Percentiles rank a stretch among this genome's conserved stretches.
These are phyloP conservation scores for Nyctereutes procyonoides DNA, from an alignment of 2,113 vertebrate species.

Conservation along the genomic window DNA sequence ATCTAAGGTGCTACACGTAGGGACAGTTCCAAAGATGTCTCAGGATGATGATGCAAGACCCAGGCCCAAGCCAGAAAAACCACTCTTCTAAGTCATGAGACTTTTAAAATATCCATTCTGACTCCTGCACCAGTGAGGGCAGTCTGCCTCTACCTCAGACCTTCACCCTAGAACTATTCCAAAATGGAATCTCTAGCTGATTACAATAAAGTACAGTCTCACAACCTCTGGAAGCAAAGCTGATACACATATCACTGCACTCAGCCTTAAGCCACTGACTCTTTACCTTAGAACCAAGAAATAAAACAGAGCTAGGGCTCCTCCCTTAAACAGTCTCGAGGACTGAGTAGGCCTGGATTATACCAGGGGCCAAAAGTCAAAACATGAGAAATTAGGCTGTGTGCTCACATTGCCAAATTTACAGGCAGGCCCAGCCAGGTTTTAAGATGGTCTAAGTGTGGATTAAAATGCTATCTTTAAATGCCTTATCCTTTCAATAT, in stretches of 20 bases:
- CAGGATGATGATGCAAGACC: not conserved
- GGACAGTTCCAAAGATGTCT: not conserved
- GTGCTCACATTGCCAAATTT: not conserved
- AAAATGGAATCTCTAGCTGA: not conserved
- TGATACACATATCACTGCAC: not conserved
- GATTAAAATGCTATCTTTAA: not conserved
- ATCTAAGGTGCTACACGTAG: not conserved
- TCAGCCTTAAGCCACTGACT: not conserved
- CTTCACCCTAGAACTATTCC: not conserved
- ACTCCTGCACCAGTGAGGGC: not conserved
- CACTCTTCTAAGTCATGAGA: not conserved
- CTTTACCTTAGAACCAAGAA: constrained; percentile 15
- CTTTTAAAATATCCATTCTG: not conserved
- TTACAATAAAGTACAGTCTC: not conserved
- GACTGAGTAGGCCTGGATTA: not conserved
- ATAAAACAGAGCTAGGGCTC: not conserved
- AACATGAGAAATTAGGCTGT: not conserved
- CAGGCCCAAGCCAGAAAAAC: not conserved
- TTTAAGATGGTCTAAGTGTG: not conserved
- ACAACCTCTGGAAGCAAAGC: not conserved
- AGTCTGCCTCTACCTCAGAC: not conserved
- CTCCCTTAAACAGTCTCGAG: not conserved
- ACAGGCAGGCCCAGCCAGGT: not conserved
- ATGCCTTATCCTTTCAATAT: not conserved
- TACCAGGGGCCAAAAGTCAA: not conserved